These are phyloP conservation scores for Folsomia manolachei DNA, from an alignment of 2,888 invertebrate species.

Conservation along the genomic window DNA sequence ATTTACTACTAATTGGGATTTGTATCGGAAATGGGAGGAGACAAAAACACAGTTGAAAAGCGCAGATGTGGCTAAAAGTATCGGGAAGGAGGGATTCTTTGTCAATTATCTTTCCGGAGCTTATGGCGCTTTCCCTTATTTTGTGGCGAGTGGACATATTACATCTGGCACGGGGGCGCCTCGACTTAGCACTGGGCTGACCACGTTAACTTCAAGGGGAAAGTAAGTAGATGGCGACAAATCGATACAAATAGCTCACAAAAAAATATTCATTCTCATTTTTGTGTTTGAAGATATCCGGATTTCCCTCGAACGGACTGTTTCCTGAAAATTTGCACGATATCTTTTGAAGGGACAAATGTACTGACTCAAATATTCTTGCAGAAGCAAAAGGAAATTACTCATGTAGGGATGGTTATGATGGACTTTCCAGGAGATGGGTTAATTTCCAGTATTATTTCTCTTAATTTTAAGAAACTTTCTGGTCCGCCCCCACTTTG, in stretches of 20 bases:
- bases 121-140: slow-evolving; percentile 3
- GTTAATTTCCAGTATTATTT: background rate
- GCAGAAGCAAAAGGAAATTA: background rate
- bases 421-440: slow-evolving; percentile 15
- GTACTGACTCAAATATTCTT: background rate
- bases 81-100: background rate
- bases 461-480: background rate
- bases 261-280: background rate
- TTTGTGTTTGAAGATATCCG: background rate
- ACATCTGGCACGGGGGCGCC: background rate
- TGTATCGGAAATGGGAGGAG: slow-evolving; percentile 7
- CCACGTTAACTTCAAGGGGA: background rate
- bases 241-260: background rate
- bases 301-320: slow-evolving; percentile 8
- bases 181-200: background rate
- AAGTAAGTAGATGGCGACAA: background rate
- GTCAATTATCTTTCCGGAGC: slow-evolving; percentile 10
- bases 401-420: slow-evolving; percentile 6
- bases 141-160: slow-evolving; percentile 12
- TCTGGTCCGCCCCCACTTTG: background rate
- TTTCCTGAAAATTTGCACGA: slow-evolving; percentile 3
- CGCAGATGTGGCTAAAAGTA: background rate
- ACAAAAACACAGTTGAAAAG: background rate
- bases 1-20: slow-evolving; percentile 12
- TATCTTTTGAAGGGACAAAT: slow-evolving; percentile 13